These are phyloP conservation scores for Eilema caniola DNA, from an alignment of 2,888 invertebrate genomes.

Conservation along the genomic window DNA sequence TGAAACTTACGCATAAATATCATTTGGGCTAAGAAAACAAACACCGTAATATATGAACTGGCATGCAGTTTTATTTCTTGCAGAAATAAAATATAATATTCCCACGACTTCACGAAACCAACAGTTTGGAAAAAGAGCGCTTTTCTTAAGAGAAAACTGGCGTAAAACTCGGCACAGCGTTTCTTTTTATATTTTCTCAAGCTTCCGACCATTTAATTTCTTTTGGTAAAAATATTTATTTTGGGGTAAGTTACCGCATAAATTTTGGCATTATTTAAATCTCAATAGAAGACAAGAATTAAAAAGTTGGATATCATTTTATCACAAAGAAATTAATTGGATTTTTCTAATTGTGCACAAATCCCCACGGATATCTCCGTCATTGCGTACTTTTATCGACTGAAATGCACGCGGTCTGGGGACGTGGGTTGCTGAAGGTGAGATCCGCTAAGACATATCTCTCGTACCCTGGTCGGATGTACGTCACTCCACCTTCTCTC, in stretches of 20 bases:
- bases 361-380: no score
- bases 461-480: no score
- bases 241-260: constrained; percentile 33
- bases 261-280: constrained; percentile 30
- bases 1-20: background rate
- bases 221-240: constrained; percentile 44
- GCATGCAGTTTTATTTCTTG: background rate
- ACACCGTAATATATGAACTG: background rate
- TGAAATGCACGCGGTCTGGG: no score
- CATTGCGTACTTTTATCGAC: no score
- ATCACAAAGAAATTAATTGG: no score
- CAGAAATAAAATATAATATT: constrained; percentile 40
- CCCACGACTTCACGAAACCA: constrained; percentile 31
- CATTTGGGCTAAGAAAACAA: background rate
- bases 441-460: no score
- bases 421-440: no score
- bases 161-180: constrained; percentile 35
- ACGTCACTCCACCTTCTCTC: no score
- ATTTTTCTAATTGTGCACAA: no score
- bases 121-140: constrained; percentile 46
- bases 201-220: constrained; percentile 48
- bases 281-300: constrained; percentile 22
- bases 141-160: constrained; percentile 44
- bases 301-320: constrained; percentile 26
- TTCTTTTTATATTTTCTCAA: constrained; percentile 42